Evolutionary conservation across 2,797 vertebrate genomes (phyloP).

Genomic region (Gephyroberyx darwinii): DNA sequence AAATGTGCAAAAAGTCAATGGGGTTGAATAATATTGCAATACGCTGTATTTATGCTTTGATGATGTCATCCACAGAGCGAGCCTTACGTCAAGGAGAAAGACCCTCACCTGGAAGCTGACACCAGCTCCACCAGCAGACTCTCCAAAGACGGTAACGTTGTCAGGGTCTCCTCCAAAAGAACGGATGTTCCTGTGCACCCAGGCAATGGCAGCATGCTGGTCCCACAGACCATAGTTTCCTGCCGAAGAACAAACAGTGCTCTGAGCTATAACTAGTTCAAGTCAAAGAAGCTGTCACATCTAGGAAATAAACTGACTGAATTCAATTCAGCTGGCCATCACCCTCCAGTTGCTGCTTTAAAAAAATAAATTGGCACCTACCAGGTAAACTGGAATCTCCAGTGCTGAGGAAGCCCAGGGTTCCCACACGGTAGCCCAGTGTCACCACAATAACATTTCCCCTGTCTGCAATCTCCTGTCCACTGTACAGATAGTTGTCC

Average conservation of each 20-base stretch:
- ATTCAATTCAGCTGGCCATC: too few relatives aligned
- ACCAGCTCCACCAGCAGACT: slow-evolving; percentile 90
- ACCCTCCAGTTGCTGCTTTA: neutral
- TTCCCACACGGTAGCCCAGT: slow-evolving; percentile 89
- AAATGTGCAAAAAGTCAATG: too few relatives aligned
- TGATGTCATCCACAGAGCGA: neutral
- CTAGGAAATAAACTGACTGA: too few relatives aligned
- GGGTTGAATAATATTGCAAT: too few relatives aligned
- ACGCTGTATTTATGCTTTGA: neutral
- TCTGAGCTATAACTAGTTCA: neutral
- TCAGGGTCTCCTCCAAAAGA: slow-evolving; percentile 91
- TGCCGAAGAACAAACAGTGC: slow-evolving; percentile 50
- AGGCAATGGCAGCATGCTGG: slow-evolving; percentile 93
- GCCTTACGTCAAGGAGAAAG: neutral
- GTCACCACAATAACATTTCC: slow-evolving; percentile 95
- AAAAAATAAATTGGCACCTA: slow-evolving; percentile 52
- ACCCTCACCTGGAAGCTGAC: slow-evolving; percentile 89
- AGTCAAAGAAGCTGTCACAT: too few relatives aligned
- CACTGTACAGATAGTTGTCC: slow-evolving; percentile 88
- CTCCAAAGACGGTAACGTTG: slow-evolving; percentile 94
- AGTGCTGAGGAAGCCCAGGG: slow-evolving; percentile 93
- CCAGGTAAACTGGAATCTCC: slow-evolving; percentile 88
- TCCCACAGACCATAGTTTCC: slow-evolving; percentile 96
- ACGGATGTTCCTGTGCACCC: slow-evolving; percentile 95
- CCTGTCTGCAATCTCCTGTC: slow-evolving; percentile 87